phyloP scores from a whole-genome alignment of 2,888 invertebrate genomes.

The Cryptus armator region DNA sequence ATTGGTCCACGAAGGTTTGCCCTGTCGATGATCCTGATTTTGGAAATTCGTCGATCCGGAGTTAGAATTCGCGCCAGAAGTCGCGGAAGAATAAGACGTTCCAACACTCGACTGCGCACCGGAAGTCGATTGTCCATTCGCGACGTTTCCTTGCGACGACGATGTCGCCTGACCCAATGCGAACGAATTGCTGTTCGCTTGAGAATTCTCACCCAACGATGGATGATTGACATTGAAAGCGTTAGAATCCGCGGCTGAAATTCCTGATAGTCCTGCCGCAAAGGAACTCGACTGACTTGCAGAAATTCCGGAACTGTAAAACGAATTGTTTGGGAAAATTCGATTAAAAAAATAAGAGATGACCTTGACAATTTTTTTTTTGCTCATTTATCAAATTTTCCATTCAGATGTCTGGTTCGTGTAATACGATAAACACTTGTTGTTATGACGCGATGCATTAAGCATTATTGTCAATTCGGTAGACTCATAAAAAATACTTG shows the following conservation, averaged over 20 bases:
- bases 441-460: conserved; percentile 7
- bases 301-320: conserved; percentile 73
- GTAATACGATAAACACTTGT: neutral
- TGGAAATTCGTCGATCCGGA: conserved; percentile 60
- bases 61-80: conserved; percentile 71
- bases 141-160: conserved; percentile 76
- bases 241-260: conserved; percentile 76
- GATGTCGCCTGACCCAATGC: conserved; percentile 77
- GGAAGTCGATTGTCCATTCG: conserved; percentile 77
- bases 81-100: conserved; percentile 72
- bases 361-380: neutral
- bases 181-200: conserved; percentile 76
- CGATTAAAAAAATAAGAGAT: neutral
- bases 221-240: conserved; percentile 76
- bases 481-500: conserved; percentile 23
- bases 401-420: neutral
- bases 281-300: conserved; percentile 79
- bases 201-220: conserved; percentile 73
- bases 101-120: conserved; percentile 78
- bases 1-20: conserved; percentile 68
- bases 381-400: neutral
- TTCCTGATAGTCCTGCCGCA: conserved; percentile 77
- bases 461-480: neutral
- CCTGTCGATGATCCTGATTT: conserved; percentile 55
- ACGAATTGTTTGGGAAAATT: neutral